phyloP scores from a whole-genome alignment of 2,888 invertebrate genomes.

The Chymomyza amoena region DNA sequence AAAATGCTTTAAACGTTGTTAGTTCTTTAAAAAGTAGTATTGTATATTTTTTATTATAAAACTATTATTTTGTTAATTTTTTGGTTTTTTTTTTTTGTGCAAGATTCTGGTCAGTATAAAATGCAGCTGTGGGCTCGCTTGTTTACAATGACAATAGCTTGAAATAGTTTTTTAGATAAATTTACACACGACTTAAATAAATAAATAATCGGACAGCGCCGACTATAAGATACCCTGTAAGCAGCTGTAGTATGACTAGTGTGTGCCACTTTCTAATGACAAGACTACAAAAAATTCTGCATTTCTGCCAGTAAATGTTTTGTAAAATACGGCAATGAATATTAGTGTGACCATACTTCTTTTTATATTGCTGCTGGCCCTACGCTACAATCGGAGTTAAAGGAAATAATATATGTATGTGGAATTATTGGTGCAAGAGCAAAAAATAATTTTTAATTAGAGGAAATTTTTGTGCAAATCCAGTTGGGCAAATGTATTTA shows the following conservation, averaged over 20 bases:
- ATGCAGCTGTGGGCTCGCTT: constrained; percentile 35
- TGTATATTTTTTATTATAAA: neutral
- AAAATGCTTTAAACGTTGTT: constrained; percentile 64
- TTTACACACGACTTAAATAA: constrained; percentile 48
- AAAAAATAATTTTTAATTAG: too few species aligned
- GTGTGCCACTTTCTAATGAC: neutral
- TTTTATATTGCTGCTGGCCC: too few species aligned
- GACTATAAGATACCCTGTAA: neutral
- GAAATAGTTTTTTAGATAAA: constrained; percentile 57
- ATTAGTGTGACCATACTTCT: too few species aligned
- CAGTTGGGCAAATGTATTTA: too few species aligned
- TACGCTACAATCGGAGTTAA: too few species aligned
- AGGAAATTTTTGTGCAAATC: too few species aligned
- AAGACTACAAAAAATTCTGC: too few species aligned
- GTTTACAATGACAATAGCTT: constrained; percentile 46
- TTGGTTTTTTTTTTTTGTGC: constrained; percentile 37
- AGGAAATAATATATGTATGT: too few species aligned
- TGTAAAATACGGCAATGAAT: too few species aligned
- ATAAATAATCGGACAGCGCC: neutral
- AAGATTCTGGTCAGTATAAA: constrained; percentile 49
- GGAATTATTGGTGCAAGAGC: too few species aligned
- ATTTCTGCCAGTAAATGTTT: too few species aligned
- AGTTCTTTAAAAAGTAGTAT: constrained; percentile 51
- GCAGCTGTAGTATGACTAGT: neutral
- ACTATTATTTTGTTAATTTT: constrained; percentile 36